Evolutionary conservation across 2,113 vertebrate genomes (phyloP).

Genomic region (Salvelinus namaycush): DNA sequence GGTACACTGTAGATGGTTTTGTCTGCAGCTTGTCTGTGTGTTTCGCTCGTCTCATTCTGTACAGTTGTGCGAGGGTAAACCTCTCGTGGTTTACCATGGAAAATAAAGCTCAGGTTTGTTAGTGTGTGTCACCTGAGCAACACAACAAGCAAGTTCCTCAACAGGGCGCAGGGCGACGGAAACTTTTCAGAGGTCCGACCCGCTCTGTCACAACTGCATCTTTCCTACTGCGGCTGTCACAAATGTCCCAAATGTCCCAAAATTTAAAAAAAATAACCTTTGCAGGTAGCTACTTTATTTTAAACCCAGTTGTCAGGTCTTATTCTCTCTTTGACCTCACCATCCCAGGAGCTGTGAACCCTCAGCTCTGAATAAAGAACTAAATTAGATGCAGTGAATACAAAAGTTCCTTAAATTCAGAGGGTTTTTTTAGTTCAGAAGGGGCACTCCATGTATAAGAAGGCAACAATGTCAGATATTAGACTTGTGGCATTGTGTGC

Average conservation of each 20-base stretch:
- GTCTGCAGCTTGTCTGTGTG: constrained; percentile 26
- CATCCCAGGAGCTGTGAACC: too few relatives aligned
- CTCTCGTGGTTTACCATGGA: constrained; percentile 90
- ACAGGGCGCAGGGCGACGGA: constrained; percentile 41
- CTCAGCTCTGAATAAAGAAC: too few relatives aligned
- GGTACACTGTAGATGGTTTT: background rate
- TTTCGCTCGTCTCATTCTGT: constrained; percentile 68
- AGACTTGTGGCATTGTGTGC: background rate
- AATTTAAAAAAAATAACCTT: too few relatives aligned
- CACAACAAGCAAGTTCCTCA: constrained; percentile 40
- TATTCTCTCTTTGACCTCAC: too few relatives aligned
- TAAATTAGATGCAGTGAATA: too few relatives aligned
- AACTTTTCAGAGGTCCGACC: constrained; percentile 51
- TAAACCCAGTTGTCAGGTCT: too few relatives aligned
- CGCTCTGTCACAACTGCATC: constrained; percentile 36
- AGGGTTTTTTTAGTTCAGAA: too few relatives aligned
- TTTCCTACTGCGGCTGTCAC: constrained; percentile 18
- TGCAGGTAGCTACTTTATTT: too few relatives aligned
- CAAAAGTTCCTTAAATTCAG: too few relatives aligned
- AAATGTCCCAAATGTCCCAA: constrained; percentile 25
- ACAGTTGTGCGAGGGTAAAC: constrained; percentile 73
- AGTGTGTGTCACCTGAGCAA: constrained; percentile 76
- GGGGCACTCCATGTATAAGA: too few relatives aligned
- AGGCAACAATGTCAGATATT: too few relatives aligned
- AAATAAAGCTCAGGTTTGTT: constrained; percentile 77